A percentile compares a stretch with the other conserved stretches of the same genome.
Conservation (phyloP, 2,113 vertebrate genomes). For the Oophaga pumilio region DNA sequence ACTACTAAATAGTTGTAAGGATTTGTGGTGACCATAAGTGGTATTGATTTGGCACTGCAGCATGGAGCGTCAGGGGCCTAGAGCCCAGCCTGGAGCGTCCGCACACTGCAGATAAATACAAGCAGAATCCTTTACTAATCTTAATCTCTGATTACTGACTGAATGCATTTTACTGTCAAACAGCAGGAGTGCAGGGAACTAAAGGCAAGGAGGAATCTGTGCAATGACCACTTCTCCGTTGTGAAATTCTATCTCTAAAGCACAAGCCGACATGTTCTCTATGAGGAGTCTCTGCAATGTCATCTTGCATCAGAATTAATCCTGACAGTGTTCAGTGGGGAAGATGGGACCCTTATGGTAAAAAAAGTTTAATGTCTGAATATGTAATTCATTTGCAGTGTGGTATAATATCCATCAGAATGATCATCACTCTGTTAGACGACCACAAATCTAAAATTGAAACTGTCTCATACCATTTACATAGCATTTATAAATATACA, state of each 20-base stretch:
- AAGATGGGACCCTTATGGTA: conserved; percentile 17
- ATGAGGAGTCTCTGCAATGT: not conserved
- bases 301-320: conserved; percentile 21
- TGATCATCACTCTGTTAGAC: conserved; percentile 5
- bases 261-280: not conserved
- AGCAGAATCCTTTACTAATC: conserved; percentile 43
- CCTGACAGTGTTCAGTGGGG: not conserved
- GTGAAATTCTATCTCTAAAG: conserved; percentile 33
- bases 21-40: not conserved
- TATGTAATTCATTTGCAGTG: not conserved
- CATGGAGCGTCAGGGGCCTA: conserved; percentile 26
- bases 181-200: conserved; percentile 66
- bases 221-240: conserved; percentile 53
- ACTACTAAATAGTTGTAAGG: conserved; percentile 12
- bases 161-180: conserved; percentile 71
- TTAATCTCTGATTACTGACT: conserved; percentile 75
- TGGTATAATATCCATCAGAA: not conserved
- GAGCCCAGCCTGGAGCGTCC: conserved; percentile 14
- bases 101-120: conserved; percentile 34
- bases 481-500: not conserved
- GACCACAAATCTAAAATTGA: not conserved
- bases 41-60: conserved; percentile 45
- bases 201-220: conserved; percentile 65
- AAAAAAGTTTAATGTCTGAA: conserved; percentile 35
- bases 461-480: not conserved